Base-by-base conservation (phyloP, 1,140 invertebrate genomes). In the Parasteatoda tepidariorum region DNA sequence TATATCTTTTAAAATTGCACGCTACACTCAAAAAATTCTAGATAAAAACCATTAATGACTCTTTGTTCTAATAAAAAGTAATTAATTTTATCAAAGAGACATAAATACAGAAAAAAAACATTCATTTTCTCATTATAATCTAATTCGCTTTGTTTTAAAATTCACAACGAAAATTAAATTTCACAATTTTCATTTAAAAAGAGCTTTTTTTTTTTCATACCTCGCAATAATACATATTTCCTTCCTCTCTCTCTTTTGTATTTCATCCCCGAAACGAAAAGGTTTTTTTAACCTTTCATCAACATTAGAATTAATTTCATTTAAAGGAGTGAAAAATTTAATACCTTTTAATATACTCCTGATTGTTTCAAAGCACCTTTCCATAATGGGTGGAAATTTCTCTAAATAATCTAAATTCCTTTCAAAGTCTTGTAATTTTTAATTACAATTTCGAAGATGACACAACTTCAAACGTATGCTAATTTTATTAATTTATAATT, bases 361-460 rank as follows among this genome's bases (percentile, higher is more conserved):
- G 41, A 71, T 71, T 71, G 68, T 71, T 71, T 71, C 33, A 71
- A 71, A 71, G 68, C 68, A 38, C 24, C 26, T 41, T 24, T 48
- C n/a, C 38, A 24, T 38, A 68, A 68, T 68, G 34, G 41, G 24
- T 7, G 24, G 34, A 11, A 34, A 68, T 41, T 68, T n/a, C 38
- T 68, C 38, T 24, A 68, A 68, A 68, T 68, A 68, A 68, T 68
- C 6, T 24, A 34, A 33, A 22, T 15, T 67, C 64, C 31, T 26
- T 15, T 3, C 64, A 48, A 13, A 48, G 18, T 9, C 38, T 48
- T 13, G 38, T 48, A 48, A 48, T 48, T 48, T 48, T 48, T 48
- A 48, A 48, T 48, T 18, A 48, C 38, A 48, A 48, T 48, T 48
- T 48, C 18, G 38, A 18, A 48, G 38, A 48, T 48, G 38, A 48